A percentile compares a stretch with the other conserved stretches of the same genome.
These are phyloP conservation scores for Amphimallon solstitiale DNA, from an alignment of 2,888 invertebrate species.

Conservation along the genomic window DNA sequence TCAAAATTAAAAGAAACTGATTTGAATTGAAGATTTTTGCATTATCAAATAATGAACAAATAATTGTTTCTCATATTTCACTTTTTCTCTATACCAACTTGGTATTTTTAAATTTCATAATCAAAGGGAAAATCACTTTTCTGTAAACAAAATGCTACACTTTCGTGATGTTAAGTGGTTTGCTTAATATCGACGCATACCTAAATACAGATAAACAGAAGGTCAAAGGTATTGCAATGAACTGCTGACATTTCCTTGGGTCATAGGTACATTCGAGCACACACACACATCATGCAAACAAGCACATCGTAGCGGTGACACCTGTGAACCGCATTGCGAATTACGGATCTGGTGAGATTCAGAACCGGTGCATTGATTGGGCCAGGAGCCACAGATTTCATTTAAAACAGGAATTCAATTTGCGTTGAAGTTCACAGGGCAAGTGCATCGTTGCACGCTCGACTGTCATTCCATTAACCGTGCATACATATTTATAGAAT, in stretches of 20 bases:
- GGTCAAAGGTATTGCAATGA: slow-evolving; percentile 50
- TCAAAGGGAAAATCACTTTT: no score
- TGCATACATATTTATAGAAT: no score
- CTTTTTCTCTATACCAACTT: no score
- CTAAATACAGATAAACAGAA: slow-evolving; percentile 41
- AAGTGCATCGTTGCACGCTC: slow-evolving; percentile 27
- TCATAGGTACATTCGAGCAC: slow-evolving; percentile 9
- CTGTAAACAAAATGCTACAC: neutral
- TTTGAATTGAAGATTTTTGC: no score
- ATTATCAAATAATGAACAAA: no score
- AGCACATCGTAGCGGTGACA: slow-evolving; percentile 7
- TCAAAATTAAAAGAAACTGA: no score
- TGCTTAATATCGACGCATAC: slow-evolving; percentile 36
- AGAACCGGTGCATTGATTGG: slow-evolving; percentile 4
- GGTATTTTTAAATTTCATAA: no score
- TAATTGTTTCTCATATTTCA: no score
- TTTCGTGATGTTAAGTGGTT: slow-evolving; percentile 26
- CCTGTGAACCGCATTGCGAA: slow-evolving; percentile 30
- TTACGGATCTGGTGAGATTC: slow-evolving; percentile 2
- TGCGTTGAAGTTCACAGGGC: slow-evolving; percentile 29
- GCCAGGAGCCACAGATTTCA: neutral
- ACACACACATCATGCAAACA: neutral
- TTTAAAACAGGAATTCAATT: slow-evolving; percentile 15
- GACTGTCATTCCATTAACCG: neutral
- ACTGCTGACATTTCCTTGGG: slow-evolving; percentile 53